These are phyloP conservation scores for Emydoidea blandingii DNA, from an alignment of 2,797 vertebrate genomes.

Conservation along the genomic window DNA sequence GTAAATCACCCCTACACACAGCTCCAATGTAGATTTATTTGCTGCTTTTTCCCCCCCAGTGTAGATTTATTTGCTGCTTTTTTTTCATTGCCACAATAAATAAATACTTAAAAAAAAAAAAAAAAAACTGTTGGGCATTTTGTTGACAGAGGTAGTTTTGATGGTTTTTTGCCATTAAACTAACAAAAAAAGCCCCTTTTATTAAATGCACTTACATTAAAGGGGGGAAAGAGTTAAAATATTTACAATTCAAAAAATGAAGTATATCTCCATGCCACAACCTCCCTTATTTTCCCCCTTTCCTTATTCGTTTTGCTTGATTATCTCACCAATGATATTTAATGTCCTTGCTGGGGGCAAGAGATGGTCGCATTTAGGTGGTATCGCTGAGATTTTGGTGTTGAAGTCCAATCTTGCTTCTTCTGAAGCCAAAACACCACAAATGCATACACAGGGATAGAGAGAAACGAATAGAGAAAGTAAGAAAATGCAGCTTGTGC, in stretches of 20 bases:
- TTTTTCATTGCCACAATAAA: not conserved
- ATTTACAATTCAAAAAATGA: not conserved
- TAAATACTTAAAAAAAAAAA: not conserved
- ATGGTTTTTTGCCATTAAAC: accelerated
- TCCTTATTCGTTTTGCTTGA: not conserved
- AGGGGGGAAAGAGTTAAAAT: not conserved
- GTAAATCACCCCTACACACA: too few species aligned
- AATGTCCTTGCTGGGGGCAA: not conserved
- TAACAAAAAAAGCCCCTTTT: not conserved
- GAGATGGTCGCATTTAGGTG: not conserved
- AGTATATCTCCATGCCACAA: not conserved
- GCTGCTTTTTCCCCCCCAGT: not conserved
- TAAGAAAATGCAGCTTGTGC: not conserved
- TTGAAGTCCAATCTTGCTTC: not conserved
- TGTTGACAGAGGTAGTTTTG: accelerated
- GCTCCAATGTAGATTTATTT: too few species aligned
- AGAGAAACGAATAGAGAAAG: not conserved
- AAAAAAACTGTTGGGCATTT: accelerated
- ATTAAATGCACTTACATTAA: not conserved
- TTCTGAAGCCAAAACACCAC: not conserved
- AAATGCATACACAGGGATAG: not conserved
- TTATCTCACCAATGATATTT: not conserved
- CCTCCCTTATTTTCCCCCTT: not conserved
- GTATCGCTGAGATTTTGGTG: not conserved
- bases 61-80: not conserved